Conservation (phyloP, 2,797 vertebrate species). For the Acipenser transmontanus region DNA sequence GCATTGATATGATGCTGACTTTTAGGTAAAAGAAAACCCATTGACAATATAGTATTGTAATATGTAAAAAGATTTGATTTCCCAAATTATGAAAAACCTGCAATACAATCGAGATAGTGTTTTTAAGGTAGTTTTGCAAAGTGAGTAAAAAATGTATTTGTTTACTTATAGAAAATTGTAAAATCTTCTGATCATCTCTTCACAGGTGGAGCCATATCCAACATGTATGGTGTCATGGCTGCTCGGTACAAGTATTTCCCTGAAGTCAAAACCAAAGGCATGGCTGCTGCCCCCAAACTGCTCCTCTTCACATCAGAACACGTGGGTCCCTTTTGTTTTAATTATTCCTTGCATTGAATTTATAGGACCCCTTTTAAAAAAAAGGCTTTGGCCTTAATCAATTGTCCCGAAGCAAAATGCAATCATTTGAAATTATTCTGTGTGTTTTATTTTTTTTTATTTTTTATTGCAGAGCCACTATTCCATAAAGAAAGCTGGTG, state of each 20-base stretch:
- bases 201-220: conserved; percentile 91
- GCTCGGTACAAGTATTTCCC: conserved; percentile 95
- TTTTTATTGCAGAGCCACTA: conserved; percentile 84
- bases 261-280: conserved; percentile 95
- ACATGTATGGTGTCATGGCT: conserved; percentile 98
- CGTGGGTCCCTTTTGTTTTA: conserved; percentile 51
- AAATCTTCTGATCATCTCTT: conserved; percentile 6
- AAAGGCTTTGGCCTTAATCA: too few relatives aligned
- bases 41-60: too few relatives aligned
- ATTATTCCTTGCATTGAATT: neutral
- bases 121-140: too few relatives aligned
- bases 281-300: conserved; percentile 86
- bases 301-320: conserved; percentile 95
- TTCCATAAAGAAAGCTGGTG: conserved; percentile 95
- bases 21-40: too few relatives aligned
- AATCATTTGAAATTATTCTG: neutral
- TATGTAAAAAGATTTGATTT: too few relatives aligned
- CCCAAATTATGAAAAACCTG: too few relatives aligned
- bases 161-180: too few relatives aligned
- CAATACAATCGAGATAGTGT: too few relatives aligned
- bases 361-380: neutral
- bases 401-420: neutral
- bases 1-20: too few relatives aligned
- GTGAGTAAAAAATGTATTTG: too few relatives aligned
- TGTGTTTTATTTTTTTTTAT: neutral